Evolutionary conservation across 2,797 vertebrate species (phyloP).

Genomic region (Melopsittacus undulatus): DNA sequence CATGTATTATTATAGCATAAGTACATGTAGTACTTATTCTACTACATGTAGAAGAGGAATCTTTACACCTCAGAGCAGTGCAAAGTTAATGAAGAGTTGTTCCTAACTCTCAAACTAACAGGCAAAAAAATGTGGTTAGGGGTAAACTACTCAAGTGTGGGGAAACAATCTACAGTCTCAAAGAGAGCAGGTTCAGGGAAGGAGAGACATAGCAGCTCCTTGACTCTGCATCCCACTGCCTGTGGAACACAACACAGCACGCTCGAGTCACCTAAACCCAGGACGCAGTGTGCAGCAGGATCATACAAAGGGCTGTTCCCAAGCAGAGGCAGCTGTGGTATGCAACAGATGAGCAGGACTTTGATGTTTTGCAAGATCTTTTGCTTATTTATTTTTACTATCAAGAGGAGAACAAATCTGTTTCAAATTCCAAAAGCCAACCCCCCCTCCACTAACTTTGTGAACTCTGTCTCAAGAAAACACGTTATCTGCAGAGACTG

Average conservation of each 20-base stretch:
- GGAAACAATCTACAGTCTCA: neutral
- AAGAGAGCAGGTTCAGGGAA: neutral
- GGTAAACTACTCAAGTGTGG: neutral
- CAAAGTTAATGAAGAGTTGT: neutral
- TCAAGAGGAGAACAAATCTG: neutral
- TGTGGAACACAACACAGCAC: neutral
- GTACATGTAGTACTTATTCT: too few species aligned
- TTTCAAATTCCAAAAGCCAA: neutral
- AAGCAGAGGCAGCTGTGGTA: neutral
- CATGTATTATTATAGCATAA: too few species aligned
- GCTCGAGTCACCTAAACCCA: neutral
- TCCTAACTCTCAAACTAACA: neutral
- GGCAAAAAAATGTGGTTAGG: neutral
- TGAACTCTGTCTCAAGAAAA: neutral
- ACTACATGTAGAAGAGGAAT: neutral
- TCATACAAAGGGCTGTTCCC: neutral
- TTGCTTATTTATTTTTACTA: conserved; percentile 7
- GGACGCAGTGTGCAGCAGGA: accelerated
- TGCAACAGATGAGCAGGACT: neutral
- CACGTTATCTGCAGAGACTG: neutral
- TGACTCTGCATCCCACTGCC: neutral
- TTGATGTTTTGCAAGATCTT: neutral
- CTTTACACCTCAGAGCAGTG: neutral
- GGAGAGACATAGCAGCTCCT: neutral
- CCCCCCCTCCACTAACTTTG: neutral